phyloP scores from a whole-genome alignment of 2,113 vertebrate genomes.

The Solea senegalensis region DNA sequence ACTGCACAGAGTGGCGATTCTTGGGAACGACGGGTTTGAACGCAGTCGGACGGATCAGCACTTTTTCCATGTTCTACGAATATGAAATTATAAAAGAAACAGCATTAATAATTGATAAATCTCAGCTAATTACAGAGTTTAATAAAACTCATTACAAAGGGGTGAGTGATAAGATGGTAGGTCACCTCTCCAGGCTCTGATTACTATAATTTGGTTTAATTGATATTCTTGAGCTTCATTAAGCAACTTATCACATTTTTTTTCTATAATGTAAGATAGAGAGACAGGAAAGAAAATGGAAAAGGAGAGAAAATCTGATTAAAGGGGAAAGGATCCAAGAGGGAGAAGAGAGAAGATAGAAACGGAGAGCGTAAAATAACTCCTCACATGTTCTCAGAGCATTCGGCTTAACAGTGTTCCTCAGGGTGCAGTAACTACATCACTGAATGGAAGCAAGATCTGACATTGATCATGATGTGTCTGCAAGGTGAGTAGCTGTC shows the following conservation, averaged over 20 bases:
- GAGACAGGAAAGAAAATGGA: neutral
- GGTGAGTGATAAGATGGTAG: slow-evolving; percentile 49
- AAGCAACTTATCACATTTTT: slow-evolving; percentile 50
- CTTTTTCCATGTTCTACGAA: slow-evolving; percentile 95
- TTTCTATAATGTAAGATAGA: slow-evolving; percentile 32
- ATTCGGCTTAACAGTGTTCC: slow-evolving; percentile 54
- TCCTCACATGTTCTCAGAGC: slow-evolving; percentile 32
- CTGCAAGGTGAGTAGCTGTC: slow-evolving; percentile 55
- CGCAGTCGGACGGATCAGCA: slow-evolving; percentile 95
- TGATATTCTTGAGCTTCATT: slow-evolving; percentile 58
- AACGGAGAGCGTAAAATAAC: slow-evolving; percentile 5
- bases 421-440: slow-evolving; percentile 46
- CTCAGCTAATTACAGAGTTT: slow-evolving; percentile 42
- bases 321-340: slow-evolving; percentile 28
- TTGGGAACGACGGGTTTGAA: slow-evolving; percentile 97
- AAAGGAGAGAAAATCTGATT: slow-evolving; percentile 33
- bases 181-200: slow-evolving; percentile 45
- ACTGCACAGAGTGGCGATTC: slow-evolving; percentile 88
- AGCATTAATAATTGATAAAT: slow-evolving; percentile 32
- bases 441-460: slow-evolving; percentile 46
- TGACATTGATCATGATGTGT: slow-evolving; percentile 47
- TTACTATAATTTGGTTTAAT: slow-evolving; percentile 57
- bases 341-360: slow-evolving; percentile 3
- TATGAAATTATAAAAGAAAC: slow-evolving; percentile 22
- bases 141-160: slow-evolving; percentile 57